Evolutionary conservation across 2,888 invertebrate genomes (phyloP).

Genomic region (Thysanoteuthis rhombus): DNA sequence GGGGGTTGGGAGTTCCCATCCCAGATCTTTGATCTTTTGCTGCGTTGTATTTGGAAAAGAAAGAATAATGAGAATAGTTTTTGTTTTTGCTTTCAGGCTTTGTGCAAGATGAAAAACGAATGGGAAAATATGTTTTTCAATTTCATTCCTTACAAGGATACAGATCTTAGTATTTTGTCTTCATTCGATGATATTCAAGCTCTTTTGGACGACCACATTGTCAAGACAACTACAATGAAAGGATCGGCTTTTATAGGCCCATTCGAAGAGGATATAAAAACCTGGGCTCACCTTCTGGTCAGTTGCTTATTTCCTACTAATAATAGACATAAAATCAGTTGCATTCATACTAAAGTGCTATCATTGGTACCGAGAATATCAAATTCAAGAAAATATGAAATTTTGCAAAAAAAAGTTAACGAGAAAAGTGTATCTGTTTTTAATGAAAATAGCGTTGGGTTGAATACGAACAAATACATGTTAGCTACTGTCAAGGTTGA

Average conservation of each 20-base stretch:
- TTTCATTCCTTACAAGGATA: conserved; percentile 65
- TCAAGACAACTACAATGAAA: conserved; percentile 68
- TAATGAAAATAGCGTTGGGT: too few relatives aligned
- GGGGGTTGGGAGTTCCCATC: too few relatives aligned
- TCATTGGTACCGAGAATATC: too few relatives aligned
- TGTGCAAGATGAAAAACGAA: conserved; percentile 65
- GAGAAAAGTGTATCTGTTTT: too few relatives aligned
- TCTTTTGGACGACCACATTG: conserved; percentile 66
- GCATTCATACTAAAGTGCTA: neutral
- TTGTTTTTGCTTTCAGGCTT: conserved; percentile 56
- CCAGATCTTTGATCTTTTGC: too few relatives aligned
- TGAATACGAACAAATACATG: too few relatives aligned
- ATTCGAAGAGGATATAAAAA: conserved; percentile 64
- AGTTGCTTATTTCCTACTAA: conserved; percentile 37
- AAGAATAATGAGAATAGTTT: neutral
- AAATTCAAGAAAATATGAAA: too few relatives aligned
- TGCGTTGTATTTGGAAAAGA: too few relatives aligned
- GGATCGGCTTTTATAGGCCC: conserved; percentile 67
- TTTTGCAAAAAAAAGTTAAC: too few relatives aligned
- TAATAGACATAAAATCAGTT: too few relatives aligned
- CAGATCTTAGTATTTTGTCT: conserved; percentile 61
- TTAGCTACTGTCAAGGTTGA: too few relatives aligned
- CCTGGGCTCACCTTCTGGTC: conserved; percentile 64
- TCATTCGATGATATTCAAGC: conserved; percentile 67
- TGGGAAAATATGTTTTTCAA: conserved; percentile 64